phyloP scores from a whole-genome alignment of 2,888 invertebrate species.

The Micropterix aruncella region DNA sequence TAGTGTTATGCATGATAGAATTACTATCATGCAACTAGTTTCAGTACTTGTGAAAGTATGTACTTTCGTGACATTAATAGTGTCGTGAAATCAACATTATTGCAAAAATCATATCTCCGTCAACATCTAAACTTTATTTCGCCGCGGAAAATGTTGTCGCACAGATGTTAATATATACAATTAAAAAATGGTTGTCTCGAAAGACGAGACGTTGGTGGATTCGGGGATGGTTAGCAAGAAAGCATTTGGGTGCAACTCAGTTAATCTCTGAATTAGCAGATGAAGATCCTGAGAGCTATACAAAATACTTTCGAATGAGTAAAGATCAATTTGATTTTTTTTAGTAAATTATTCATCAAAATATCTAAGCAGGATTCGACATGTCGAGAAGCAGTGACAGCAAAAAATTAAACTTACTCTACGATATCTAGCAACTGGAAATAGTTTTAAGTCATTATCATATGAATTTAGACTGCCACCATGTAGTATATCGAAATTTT shows the following conservation, averaged over 20 bases:
- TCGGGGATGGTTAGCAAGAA: constrained; percentile 8
- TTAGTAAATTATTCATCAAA: constrained; percentile 4
- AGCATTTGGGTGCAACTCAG: constrained; percentile 7
- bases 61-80: too few species aligned
- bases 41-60: too few species aligned
- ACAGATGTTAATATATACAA: too few species aligned
- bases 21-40: too few species aligned
- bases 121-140: too few species aligned
- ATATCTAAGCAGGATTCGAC: constrained; percentile 6
- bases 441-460: constrained; percentile 6
- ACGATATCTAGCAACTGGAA: constrained; percentile 5
- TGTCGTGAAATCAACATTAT: too few species aligned
- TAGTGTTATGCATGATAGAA: too few species aligned
- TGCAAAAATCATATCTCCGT: too few species aligned
- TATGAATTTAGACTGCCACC: constrained; percentile 5
- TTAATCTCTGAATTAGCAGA: constrained; percentile 8
- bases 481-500: constrained; percentile 3
- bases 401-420: constrained; percentile 5
- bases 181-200: constrained; percentile 6
- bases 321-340: constrained; percentile 8
- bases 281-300: constrained; percentile 8
- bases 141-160: too few species aligned
- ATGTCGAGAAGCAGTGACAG: constrained; percentile 5
- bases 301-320: constrained; percentile 9
- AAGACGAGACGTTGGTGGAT: constrained; percentile 9